These are phyloP conservation scores for Phalera bucephala DNA, from an alignment of 2,888 invertebrate species.

Conservation along the genomic window DNA sequence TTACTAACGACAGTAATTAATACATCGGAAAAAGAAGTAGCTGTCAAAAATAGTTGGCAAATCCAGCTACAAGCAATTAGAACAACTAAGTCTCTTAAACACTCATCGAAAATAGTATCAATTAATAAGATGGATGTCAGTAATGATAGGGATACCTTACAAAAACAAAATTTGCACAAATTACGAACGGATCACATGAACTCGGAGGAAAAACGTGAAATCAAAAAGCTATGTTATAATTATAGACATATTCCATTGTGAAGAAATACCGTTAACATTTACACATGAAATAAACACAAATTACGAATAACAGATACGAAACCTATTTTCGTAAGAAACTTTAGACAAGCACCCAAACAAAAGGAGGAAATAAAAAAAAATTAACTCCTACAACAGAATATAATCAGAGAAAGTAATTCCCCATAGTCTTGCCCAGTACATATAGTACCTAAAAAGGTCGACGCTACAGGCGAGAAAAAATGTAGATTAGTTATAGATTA, in stretches of 20 bases:
- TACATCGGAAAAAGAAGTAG: no score
- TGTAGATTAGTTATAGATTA: slow-evolving; percentile 18
- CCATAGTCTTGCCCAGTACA: slow-evolving; percentile 4
- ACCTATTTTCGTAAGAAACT: slow-evolving; percentile 12
- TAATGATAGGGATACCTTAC: no score
- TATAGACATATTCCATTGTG: slow-evolving; percentile 32
- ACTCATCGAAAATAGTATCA: no score
- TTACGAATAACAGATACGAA: slow-evolving; percentile 30
- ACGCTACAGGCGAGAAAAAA: no score
- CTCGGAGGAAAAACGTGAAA: slow-evolving; percentile 14
- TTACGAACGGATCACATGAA: slow-evolving; percentile 13
- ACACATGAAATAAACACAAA: slow-evolving; percentile 42
- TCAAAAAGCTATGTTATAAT: background rate
- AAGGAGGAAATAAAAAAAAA: slow-evolving; percentile 2
- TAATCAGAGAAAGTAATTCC: slow-evolving; percentile 1
- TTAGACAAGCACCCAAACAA: slow-evolving; percentile 13
- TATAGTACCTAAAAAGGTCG: slow-evolving; percentile 7
- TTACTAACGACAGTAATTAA: no score
- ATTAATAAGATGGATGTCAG: no score
- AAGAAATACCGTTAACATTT: slow-evolving; percentile 34
- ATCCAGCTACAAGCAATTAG: no score
- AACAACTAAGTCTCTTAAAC: no score
- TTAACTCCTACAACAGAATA: slow-evolving; percentile 5
- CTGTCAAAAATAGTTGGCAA: no score
- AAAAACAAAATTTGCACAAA: background rate